Base-by-base conservation (phyloP, 2,113 vertebrate species). In the Heliornis fulica region DNA sequence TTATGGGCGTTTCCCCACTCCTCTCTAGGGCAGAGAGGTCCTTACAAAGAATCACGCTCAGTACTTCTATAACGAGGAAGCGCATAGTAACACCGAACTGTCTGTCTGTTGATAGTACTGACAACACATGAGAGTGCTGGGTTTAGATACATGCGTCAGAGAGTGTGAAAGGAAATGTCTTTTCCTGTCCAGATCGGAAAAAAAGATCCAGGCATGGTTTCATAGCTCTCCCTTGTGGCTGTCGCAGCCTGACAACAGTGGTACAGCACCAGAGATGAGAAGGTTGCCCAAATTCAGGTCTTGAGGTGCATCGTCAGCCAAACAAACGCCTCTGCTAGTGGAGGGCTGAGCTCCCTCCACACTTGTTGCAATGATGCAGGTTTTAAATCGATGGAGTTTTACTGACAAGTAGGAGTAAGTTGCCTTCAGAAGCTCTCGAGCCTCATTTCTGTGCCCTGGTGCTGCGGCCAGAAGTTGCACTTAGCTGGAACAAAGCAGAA, bases 391-490 rank as follows among this genome's bases (percentile, higher is more conserved):
- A 22, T 2, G 6, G 43, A 59, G 36, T 78, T 89, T 66, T 91
- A n/a, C 65, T 60, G 77, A 60, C 38, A 75, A 80, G 50, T 34
- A 74, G 53, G 79, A 86, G 31, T 59, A 65, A 80, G 79, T 93
- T 94, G 95, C 92, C 94, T 95, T 97, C 75, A 84, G 21, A 92
- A 76, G 69, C 78, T 86, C 0, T 76, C 0, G 2, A 95, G 83
- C 89, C 66, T 93, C 72, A 43, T 83, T 90, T 69, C 76, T 94
- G 77, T 93, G 86, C 66, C 71, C 94, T 92, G 72, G 59, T 95
- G 78, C 74, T 93, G 80, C 61, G 77, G 31, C 65, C 32, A 69
- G 15, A 29, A 85, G 75, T 86, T 96, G 64, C 50, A 57, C 76
- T 96, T 65, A 57, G 32, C 50, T 81, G 83, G 87, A 96, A 79